Evolutionary conservation across 2,113 vertebrate genomes (phyloP).

Genomic region (Equus quagga): DNA sequence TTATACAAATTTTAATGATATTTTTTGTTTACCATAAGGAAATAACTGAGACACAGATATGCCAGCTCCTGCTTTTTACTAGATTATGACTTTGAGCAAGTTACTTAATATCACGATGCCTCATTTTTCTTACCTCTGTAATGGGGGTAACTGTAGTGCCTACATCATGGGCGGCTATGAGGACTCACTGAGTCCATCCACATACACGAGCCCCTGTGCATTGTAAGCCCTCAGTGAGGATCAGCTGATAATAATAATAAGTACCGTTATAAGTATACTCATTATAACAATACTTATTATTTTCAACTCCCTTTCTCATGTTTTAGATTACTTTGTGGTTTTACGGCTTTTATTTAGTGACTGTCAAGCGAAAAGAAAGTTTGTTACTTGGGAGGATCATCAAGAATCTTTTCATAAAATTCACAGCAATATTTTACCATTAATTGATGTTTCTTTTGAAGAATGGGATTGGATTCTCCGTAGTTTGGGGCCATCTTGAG

Average conservation of each 20-base stretch:
- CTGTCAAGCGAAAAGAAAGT: background rate
- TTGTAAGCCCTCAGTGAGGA: background rate
- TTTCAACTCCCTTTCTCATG: background rate
- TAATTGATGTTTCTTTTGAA: conserved; percentile 84
- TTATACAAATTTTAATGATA: background rate
- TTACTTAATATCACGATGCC: background rate
- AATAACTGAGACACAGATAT: background rate
- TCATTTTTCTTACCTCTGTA: background rate
- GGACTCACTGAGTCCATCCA: background rate
- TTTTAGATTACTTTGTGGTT: background rate
- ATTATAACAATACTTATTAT: background rate
- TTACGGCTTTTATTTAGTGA: background rate
- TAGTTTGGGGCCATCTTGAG: conserved; percentile 86
- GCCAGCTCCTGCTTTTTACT: background rate
- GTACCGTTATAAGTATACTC: background rate
- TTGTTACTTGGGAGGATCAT: background rate
- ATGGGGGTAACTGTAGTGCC: background rate
- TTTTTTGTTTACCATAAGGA: background rate
- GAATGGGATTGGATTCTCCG: conserved; percentile 77
- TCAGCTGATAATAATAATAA: background rate
- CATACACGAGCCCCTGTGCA: background rate
- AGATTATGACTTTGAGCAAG: background rate
- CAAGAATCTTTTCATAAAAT: conserved; percentile 68
- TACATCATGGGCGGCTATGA: background rate
- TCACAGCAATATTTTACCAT: conserved; percentile 73